Conservation (phyloP, 2,797 vertebrate species). For the Sebastes kiyomatsui region DNA sequence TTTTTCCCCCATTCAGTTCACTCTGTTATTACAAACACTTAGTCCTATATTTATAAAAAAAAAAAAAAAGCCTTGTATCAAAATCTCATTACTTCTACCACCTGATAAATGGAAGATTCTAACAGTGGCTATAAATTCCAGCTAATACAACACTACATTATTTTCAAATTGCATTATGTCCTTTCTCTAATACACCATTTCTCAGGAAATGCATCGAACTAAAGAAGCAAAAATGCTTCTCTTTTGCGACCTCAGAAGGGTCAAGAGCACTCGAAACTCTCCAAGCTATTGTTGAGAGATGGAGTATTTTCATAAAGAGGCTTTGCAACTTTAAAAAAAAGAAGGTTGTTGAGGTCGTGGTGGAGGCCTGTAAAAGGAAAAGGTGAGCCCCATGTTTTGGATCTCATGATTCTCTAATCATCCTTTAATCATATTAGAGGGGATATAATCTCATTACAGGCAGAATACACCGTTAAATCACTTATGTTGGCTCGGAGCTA, state of each 20-base stretch:
- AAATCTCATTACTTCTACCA: constrained; percentile 14
- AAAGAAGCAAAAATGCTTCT: neutral
- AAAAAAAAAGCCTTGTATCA: neutral
- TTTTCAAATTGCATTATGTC: constrained; percentile 6
- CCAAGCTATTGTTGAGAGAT: neutral
- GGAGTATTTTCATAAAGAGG: neutral
- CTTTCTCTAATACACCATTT: neutral
- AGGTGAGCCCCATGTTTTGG: constrained; percentile 15
- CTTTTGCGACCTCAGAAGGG: neutral
- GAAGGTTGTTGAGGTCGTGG: neutral
- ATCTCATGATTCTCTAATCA: constrained; percentile 38
- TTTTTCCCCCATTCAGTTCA: neutral
- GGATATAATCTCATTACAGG: constrained; percentile 49
- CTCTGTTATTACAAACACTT: neutral
- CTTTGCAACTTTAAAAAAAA: neutral
- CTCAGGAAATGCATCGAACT: neutral
- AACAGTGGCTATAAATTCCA: neutral
- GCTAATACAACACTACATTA: constrained; percentile 3
- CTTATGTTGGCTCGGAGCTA: constrained; percentile 21
- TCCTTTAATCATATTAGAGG: constrained; percentile 29
- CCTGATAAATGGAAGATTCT: neutral
- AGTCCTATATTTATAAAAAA: neutral
- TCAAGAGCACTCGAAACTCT: neutral
- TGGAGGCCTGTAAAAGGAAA: neutral
- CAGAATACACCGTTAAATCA: constrained; percentile 41